A percentile compares a stretch with the other conserved stretches of the same genome.
Evolutionary conservation across 2,797 vertebrate genomes (phyloP).

Genomic region (Capromys pilorides): DNA sequence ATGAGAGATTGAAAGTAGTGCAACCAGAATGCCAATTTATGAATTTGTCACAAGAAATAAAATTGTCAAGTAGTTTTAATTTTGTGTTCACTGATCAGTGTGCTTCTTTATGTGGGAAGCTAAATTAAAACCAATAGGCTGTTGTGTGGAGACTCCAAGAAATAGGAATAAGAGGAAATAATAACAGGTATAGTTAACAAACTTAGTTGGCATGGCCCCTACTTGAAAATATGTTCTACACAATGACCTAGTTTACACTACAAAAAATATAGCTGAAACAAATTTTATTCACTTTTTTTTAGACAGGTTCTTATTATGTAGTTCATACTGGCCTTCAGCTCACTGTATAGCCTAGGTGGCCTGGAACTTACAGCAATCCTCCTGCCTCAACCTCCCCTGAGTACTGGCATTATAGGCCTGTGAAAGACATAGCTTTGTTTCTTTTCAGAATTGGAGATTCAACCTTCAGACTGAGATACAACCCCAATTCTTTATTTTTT

Average conservation of each 20-base stretch:
- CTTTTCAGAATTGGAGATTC: too few relatives aligned
- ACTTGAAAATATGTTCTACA: background rate
- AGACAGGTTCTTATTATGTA: too few relatives aligned
- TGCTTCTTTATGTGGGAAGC: background rate
- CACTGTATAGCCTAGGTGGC: too few relatives aligned
- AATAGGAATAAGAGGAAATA: background rate
- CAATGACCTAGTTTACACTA: background rate
- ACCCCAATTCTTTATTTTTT: too few relatives aligned
- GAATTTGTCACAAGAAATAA: background rate
- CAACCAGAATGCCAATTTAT: background rate
- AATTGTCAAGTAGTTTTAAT: background rate
- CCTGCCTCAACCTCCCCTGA: too few relatives aligned
- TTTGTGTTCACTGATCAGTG: background rate
- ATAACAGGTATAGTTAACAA: background rate
- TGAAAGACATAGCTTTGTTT: too few relatives aligned
- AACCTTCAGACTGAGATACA: too few relatives aligned
- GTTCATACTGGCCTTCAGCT: too few relatives aligned
- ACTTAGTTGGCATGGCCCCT: background rate
- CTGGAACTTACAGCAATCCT: too few relatives aligned
- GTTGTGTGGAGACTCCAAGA: background rate
- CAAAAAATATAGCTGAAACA: background rate
- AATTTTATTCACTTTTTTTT: too few relatives aligned
- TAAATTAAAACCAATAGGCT: background rate
- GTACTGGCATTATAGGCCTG: too few relatives aligned
- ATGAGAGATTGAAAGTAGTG: background rate